Conservation (phyloP, 2,888 invertebrate species). For the Himalopsyche anomala region DNA sequence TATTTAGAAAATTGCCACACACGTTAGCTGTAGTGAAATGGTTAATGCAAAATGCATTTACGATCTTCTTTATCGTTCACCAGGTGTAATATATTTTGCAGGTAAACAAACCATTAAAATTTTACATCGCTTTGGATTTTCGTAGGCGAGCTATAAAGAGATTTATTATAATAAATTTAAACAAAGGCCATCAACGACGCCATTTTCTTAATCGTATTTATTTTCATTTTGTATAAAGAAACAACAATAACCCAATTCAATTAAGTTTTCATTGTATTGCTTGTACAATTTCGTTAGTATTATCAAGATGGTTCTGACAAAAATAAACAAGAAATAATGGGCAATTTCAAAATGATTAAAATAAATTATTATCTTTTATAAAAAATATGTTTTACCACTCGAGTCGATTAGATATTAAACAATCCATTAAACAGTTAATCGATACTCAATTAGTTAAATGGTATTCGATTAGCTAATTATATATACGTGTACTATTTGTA, state of each 20-base stretch:
- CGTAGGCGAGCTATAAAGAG: conserved; percentile 38
- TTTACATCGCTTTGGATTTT: conserved; percentile 37
- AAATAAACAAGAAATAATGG: too few relatives aligned
- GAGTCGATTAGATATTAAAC: too few relatives aligned
- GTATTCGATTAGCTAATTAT: too few relatives aligned
- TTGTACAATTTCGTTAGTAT: too few relatives aligned
- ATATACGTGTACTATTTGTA: too few relatives aligned
- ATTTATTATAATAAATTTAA: conserved; percentile 39
- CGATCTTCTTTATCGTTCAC: conserved; percentile 19
- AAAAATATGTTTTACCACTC: too few relatives aligned
- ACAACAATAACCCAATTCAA: neutral
- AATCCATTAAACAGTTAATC: too few relatives aligned
- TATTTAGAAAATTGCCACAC: neutral
- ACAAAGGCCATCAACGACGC: conserved; percentile 8
- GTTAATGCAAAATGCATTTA: conserved; percentile 40
- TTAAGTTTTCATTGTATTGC: neutral
- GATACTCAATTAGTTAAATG: too few relatives aligned
- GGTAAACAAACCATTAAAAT: conserved; percentile 41
- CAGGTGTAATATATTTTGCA: conserved; percentile 42
- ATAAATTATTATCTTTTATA: too few relatives aligned
- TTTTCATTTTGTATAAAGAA: neutral
- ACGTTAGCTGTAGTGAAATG: neutral
- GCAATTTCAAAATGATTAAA: too few relatives aligned
- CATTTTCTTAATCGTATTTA: conserved; percentile 17
- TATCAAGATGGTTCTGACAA: too few relatives aligned